phyloP scores from a whole-genome alignment of 2,113 vertebrate species.

The Psilopogon haemacephalus region DNA sequence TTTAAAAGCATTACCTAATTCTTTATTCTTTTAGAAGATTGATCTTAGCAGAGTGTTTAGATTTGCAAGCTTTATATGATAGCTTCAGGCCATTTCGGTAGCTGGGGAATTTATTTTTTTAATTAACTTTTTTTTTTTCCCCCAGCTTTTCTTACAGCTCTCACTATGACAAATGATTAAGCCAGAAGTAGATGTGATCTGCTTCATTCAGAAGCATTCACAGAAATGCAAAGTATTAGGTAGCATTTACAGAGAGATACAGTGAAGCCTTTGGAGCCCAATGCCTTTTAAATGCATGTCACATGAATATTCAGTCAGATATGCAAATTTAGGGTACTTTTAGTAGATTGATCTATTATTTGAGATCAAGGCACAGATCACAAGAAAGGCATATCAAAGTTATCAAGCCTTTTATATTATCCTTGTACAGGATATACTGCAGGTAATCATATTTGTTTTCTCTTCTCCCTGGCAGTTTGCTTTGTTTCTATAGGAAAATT shows the following conservation, averaged over 20 bases:
- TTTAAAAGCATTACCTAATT: neutral
- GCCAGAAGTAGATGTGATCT: neutral
- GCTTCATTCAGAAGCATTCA: constrained; percentile 8
- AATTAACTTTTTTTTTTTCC: neutral
- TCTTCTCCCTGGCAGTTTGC: neutral
- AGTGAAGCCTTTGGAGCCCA: neutral
- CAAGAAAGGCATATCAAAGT: constrained; percentile 36
- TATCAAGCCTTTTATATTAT: constrained; percentile 1
- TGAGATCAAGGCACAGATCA: constrained; percentile 47
- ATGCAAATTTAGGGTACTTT: constrained; percentile 14
- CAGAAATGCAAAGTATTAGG: neutral
- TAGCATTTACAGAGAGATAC: neutral
- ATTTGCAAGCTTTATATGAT: neutral
- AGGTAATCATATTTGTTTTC: neutral
- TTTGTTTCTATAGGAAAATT: constrained; percentile 1
- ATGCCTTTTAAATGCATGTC: neutral
- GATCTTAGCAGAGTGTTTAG: neutral
- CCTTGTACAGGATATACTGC: neutral
- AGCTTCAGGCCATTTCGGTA: neutral
- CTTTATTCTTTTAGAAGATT: neutral
- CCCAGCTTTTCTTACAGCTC: neutral
- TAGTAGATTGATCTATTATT: constrained; percentile 38
- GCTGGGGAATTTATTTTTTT: neutral
- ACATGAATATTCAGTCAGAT: constrained; percentile 54
- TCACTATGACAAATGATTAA: neutral